Evolutionary conservation across 30 jellyfish, hydroid and myxozoan species (phyloP).

Genomic region (Aurelia aurita complex sp. Pacific): DNA sequence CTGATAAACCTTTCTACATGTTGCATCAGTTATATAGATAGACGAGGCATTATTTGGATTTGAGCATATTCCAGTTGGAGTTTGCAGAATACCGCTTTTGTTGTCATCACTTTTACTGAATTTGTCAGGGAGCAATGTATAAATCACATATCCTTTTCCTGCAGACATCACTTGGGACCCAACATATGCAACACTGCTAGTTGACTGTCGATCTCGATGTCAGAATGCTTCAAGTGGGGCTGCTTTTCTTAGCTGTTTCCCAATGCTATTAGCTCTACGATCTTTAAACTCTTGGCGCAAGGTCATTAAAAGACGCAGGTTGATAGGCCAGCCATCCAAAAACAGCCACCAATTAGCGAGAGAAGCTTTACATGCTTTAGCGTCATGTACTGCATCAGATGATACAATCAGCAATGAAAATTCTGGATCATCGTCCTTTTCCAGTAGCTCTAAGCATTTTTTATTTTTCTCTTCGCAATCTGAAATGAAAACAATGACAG

Average conservation of each 20-base stretch:
- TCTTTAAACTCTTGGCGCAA: constrained; percentile 12
- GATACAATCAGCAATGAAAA: neutral
- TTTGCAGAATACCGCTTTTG: constrained; percentile 9
- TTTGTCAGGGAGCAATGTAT: constrained; percentile 18
- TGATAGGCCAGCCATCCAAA: constrained; percentile 20
- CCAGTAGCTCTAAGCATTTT: neutral
- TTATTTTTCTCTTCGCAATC: constrained; percentile 26
- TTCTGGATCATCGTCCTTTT: constrained; percentile 30
- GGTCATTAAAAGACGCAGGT: constrained; percentile 26
- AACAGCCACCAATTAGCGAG: constrained; percentile 36
- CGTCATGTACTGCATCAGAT: constrained; percentile 11
- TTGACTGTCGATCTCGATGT: constrained; percentile 31
- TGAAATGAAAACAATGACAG: constrained; percentile 13
- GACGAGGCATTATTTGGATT: neutral
- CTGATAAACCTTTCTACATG: constrained; percentile 1
- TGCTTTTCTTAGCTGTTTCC: constrained; percentile 17
- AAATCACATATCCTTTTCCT: neutral
- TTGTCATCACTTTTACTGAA: constrained; percentile 29
- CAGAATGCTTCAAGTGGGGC: constrained; percentile 31
- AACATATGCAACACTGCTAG: constrained; percentile 38
- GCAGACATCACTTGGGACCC: constrained; percentile 29
- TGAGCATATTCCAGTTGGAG: constrained; percentile 12
- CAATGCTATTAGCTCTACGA: neutral
- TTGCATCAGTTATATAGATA: constrained; percentile 14
- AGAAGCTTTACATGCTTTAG: constrained; percentile 23